Base-by-base conservation (phyloP, 2,888 invertebrate genomes). In the Melieria picta region DNA sequence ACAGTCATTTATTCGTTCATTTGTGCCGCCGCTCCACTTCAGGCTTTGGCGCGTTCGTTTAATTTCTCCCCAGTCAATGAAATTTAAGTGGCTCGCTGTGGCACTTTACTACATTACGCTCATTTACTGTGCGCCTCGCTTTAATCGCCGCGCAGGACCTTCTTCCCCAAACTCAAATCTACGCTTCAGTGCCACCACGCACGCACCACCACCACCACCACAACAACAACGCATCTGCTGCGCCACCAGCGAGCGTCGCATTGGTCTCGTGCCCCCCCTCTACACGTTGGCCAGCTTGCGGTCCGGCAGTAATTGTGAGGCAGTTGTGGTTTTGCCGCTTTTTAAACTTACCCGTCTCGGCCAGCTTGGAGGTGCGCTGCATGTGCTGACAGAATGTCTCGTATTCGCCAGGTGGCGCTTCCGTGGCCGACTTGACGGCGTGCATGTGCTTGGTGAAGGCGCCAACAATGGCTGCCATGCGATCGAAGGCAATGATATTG, bases 401-500 rank as follows among this genome's bases (percentile, higher is more conserved):
- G 75, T 86, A 87, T 80, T 87, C 86, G 72, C 82, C 81, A 72
- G 78, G 75, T 79, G 78, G 73, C 62, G 74, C 74, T 74, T 78
- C 79, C 67, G 74, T 68, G 68, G 78, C 73, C 56, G 74, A 66
- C 76, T 86, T 86, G 76, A 86, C 85, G 66, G 84, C 83, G 75
- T 82, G 81, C 87, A 87, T 87, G 80, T 87, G 87, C 73, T 83
- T 85, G 72, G 86, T 86, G 60, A 87, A 87, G 56, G 87, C 87
- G 63, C 86, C 86, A 71, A 87, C 87, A 74, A 87, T 86, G 70
- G 87, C 86, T 69, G 86, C 86, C 82, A 87, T 83, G 16, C 86
- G 83, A 83, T 87, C 84, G 79, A 87, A 87, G 75, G 87, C 87
- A 76, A 80, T 92, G 83, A 94, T 93, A 88, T 95, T 94, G 82